Evolutionary conservation across 2,797 vertebrate genomes (phyloP), one percentile per base, ranked within the genome.

Genomic region (Chaenodraco wilsoni): DNA sequence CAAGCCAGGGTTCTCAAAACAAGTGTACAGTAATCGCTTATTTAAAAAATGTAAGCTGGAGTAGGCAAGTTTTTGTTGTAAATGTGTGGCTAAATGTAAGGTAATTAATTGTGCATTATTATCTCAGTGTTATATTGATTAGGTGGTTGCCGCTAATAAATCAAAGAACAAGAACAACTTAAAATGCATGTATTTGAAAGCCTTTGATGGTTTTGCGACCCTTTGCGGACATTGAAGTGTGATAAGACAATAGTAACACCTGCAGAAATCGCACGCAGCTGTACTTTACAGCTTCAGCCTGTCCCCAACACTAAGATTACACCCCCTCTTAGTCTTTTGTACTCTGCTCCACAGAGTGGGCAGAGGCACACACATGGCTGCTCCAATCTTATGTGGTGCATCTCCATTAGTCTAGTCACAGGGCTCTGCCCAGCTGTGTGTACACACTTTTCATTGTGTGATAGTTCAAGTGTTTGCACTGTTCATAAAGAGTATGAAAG

Each of bases 241-340:
- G 43, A 79, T 77, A 51, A 79, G 69, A 92, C 86, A 93, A 91
- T 87, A 66, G 65, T 50, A 83, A 82, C 92, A 94, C 89, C 72
- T 81, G 90, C 79, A 59, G 75, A 72, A 64, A 16, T 69, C 4
- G 5, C 46, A 76, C 68, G 82, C 75, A 84, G 72, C 74, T 69
- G 31, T 79, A 62, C 72, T 91, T 91, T 82, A 81, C 48, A 72
- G 62, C 61, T 66, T 63, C 60, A 67, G 55, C 45, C 69, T 9
- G 7, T 65, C 23, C 19, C 27, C 12, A 41, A 65, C 58, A 60
- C 55, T 8, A 63, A 75, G 44, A 75, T 69, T 63, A 76, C 50
- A 68, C 46, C 69, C 44, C 56, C 59, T 72, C 64, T 74, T 54
- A 44, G 41, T 79, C 27, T 51, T 54, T 73, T 68, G 23, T 79